Conservation (phyloP, 1,140 invertebrate genomes). For the Drosophila arawakana region DNA sequence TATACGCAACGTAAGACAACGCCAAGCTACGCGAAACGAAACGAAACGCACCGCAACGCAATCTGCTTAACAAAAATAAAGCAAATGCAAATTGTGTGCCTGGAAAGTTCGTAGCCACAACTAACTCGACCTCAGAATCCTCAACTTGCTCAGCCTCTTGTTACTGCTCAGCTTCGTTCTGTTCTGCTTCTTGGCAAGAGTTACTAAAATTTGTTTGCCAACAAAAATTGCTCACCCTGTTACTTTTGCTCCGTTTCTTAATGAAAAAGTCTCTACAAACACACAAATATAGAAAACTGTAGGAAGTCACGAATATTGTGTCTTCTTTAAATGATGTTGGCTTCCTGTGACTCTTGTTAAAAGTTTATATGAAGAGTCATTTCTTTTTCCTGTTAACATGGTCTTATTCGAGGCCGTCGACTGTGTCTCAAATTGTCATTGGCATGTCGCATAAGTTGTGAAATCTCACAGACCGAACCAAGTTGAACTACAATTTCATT, state of each 20-base stretch:
- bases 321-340: conserved; percentile 59
- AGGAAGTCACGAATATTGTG: conserved; percentile 51
- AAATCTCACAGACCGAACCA: conserved; percentile 29
- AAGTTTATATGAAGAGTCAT: conserved; percentile 61
- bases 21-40: neutral
- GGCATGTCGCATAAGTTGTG: conserved; percentile 33
- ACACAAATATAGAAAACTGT: conserved; percentile 2
- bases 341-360: conserved; percentile 48
- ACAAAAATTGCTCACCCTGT: conserved; percentile 53
- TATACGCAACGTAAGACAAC: conserved; percentile 31
- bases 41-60: conserved; percentile 13
- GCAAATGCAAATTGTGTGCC: conserved; percentile 71
- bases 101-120: conserved; percentile 64
- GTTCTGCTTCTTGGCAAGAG: conserved; percentile 29
- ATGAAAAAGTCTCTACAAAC: conserved; percentile 45
- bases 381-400: conserved; percentile 14
- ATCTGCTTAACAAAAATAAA: conserved; percentile 40
- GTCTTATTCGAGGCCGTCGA: neutral
- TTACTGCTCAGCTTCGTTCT: conserved; percentile 29
- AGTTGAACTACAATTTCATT: conserved; percentile 76
- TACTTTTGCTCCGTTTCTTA: conserved; percentile 49
- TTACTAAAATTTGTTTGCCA: conserved; percentile 74
- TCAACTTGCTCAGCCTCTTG: neutral
- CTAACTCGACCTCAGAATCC: conserved; percentile 50
- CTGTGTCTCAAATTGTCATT: conserved; percentile 34